Base-by-base conservation (phyloP, 92 coral and sea anemone species). In the Porites evermanni region DNA sequence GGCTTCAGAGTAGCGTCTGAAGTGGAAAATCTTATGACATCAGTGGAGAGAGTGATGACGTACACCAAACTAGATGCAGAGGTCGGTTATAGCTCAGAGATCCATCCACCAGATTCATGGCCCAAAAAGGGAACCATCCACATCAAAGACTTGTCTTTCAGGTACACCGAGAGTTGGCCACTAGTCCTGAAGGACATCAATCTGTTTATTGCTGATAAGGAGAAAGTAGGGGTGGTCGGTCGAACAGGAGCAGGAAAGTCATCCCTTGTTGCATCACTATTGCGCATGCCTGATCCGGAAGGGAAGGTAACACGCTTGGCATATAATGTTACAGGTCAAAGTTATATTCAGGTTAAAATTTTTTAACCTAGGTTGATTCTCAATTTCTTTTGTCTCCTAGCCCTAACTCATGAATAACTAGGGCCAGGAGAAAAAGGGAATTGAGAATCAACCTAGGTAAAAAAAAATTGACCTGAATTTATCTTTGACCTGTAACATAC, bases 231-330 rank as follows among this genome's bases (percentile, higher is more conserved):
- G n/a, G 74, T 88, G 21, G 91, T 74, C 38, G 91, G 91, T 20
- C 83, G 91, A 52, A 88, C 91, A 23, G 91, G 88, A 26, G 91
- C 91, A 21, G 91, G 91, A 14, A 88, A 88, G 66, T 82, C 91
- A 18, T 88, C 88, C 14, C 65, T 88, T 53, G 47, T 89, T 29
- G 69, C 88, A 6, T 88, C 92, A 11, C 75, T 89, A 2, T 83
- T 89, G 38, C 84, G 88, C 17, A 73, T 89, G 59, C 87, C 85
- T 16, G 80, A 84, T 29, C 59, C 79, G 12, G 65, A 74, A 54
- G 79, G 79, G 13, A 52, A 74, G 79, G 79, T 74, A 52, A 74
- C 16, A 7, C 13, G 7, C 47, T 38, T 38, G 47, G 47, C 47
- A 38, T 4, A 38, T 38, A 38, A 38, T 38, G 47, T 38, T 38